Evolutionary conservation across 1,140 invertebrate species (phyloP), one percentile per base, ranked within the genome.

Genomic region (Rhopalosiphum maidis): DNA sequence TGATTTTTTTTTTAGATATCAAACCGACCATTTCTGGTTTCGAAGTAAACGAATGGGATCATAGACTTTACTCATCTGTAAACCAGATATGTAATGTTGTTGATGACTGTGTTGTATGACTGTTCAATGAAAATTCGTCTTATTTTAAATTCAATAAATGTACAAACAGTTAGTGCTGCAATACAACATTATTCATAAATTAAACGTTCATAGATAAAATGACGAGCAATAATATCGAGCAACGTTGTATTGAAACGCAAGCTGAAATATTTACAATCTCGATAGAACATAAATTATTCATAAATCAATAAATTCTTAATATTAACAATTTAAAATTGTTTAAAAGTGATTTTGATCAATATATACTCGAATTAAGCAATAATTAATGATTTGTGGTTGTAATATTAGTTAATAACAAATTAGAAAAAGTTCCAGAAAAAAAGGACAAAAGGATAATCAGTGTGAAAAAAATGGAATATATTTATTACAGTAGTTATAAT

Each of bases 1-100:
- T 35, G 60, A 77, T 77, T 77, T 77, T 77, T n/a, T 68, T 77
- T 77, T 77, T 77, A n/a, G 60, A 77, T 77, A 77, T 77, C 60
- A 2, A 18, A 77, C n/a, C 30, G 60, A 35, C 60, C 15, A n/a
- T n/a, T 5, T 11, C 5, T 5, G 30, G 60, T n/a, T 77, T 77
- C 15, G 15, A 77, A 77, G 4, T n/a, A 77, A 21, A 77, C 11
- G 5, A n/a, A n/a, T 77, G 18, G 60, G 60, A 18, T 21, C 60
- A 77, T 77, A 77, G 60, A n/a, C 60, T 77, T 77, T 77, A 77
- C n/a, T 77, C 60, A 77, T 77, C 60, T 77, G 60, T 77, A 77
- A 77, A 77, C 60, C n/a, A 77, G 60, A 77, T 77, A 77, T 77
- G n/a, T n/a, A n/a, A n/a, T n/a, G 30, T 35, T 77, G 30, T 18